Base-by-base conservation (phyloP, 2,888 invertebrate species). In the Cylindroiulus punctatus region DNA sequence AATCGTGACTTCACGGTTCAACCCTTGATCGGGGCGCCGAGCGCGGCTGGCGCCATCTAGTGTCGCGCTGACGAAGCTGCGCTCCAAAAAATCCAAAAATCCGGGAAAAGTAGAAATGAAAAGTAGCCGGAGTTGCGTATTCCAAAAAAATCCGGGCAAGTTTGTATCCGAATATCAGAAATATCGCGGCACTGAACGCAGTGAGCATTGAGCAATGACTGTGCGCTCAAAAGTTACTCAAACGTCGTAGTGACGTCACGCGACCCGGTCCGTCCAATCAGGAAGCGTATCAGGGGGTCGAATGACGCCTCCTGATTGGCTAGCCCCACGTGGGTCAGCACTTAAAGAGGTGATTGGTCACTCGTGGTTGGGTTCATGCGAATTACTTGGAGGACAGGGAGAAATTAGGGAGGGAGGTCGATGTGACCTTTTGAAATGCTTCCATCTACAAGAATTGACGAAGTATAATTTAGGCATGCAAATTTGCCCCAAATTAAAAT, bases 291-390 rank as follows among this genome's bases (percentile, higher is more conserved):
- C 76, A 76, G 76, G 76, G 76, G 65, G 22, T 19, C 26, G 22
- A 65, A 19, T 7, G 22, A 65, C 12, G 76, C 30, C 0, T 76
- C 22, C 76, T 30, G 12, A 76, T 76, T 76, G 76, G 76, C 30
- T 76, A 30, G 30, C 76, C 26, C 65, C 65, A 65, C 1, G 3
- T 2, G 65, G 65, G 65, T 65, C 65, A 57, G 3, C 52, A 17
- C 52, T 57, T 57, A n/a, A n/a, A n/a, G n/a, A n/a, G 76, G 30
- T 30, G 76, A 76, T 76, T 76, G 76, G 76, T 76, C 30, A 26
- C 7, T 26, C 76, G 10, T 14, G 30, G 12, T 10, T 76, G 76
- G 44, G 44, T 44, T n/a, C n/a, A n/a, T n/a, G n/a, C n/a, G n/a
- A n/a, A n/a, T n/a, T n/a, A n/a, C n/a, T n/a, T n/a, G n/a, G n/a